Conservation (phyloP, 2,888 invertebrate genomes). For the Lithophane semibrunnea region DNA sequence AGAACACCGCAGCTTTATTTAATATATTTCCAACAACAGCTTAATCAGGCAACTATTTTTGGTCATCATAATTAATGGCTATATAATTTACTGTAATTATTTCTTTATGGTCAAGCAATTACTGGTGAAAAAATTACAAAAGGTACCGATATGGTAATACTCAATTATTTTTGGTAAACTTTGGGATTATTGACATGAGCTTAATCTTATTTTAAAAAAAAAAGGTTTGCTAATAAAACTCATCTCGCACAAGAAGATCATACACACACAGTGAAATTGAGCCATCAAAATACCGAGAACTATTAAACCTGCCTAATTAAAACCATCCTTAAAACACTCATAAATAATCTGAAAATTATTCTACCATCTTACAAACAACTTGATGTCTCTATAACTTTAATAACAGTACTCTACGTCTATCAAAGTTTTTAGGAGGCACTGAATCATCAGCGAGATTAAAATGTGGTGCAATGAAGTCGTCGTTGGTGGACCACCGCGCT, state of each 20-base stretch:
- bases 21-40: slow-evolving; percentile 45
- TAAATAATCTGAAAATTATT: slow-evolving; percentile 36
- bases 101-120: slow-evolving; percentile 32
- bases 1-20: slow-evolving; percentile 45
- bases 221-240: neutral
- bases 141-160: slow-evolving; percentile 41
- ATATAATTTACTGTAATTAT: slow-evolving; percentile 49
- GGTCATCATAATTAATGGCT: slow-evolving; percentile 51
- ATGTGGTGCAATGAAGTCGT: slow-evolving; percentile 68
- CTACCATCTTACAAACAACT: slow-evolving; percentile 8
- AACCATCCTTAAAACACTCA: neutral
- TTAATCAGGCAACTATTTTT: slow-evolving; percentile 54
- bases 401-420: slow-evolving; percentile 56
- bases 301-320: slow-evolving; percentile 13
- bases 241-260: neutral
- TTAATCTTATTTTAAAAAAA: neutral
- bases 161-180: slow-evolving; percentile 44
- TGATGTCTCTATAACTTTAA: slow-evolving; percentile 56
- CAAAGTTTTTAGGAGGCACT: slow-evolving; percentile 64
- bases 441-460: slow-evolving; percentile 67
- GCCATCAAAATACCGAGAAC: neutral
- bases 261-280: slow-evolving; percentile 4
- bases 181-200: slow-evolving; percentile 5
- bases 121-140: slow-evolving; percentile 31
- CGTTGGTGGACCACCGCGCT: slow-evolving; percentile 72